A percentile compares a stretch with the other conserved stretches of the same genome.
phyloP scores from a whole-genome alignment of 2,797 vertebrate genomes.

The Helicolenus hilgendorfi region DNA sequence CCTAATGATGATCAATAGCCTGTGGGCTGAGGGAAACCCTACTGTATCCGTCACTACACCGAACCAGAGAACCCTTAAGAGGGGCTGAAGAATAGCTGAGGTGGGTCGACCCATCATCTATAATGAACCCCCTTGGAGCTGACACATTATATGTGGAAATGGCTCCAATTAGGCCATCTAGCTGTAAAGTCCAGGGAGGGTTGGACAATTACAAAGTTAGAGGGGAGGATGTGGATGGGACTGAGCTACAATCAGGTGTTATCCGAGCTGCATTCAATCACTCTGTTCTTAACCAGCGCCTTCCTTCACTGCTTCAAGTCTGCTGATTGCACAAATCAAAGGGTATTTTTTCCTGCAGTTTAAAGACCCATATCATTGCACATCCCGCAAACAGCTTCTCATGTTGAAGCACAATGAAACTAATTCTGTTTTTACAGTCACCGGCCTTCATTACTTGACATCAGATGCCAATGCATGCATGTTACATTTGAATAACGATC shows the following conservation, averaged over 20 bases:
- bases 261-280: constrained; percentile 69
- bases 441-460: not conserved
- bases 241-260: constrained; percentile 54
- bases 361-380: not conserved
- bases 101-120: constrained; percentile 34
- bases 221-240: constrained; percentile 49
- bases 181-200: constrained; percentile 65
- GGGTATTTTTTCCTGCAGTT: constrained; percentile 8
- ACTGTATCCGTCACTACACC: constrained; percentile 56
- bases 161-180: constrained; percentile 83
- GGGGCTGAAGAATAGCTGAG: constrained; percentile 40
- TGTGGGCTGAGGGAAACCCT: constrained; percentile 51
- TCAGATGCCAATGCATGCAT: not conserved
- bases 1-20: constrained; percentile 71
- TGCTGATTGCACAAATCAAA: constrained; percentile 64
- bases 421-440: constrained; percentile 9
- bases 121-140: constrained; percentile 83
- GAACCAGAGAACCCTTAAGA: constrained; percentile 61
- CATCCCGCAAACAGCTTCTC: not conserved
- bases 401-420: constrained; percentile 9
- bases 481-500: not conserved
- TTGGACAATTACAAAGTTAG: constrained; percentile 66
- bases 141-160: constrained; percentile 83
- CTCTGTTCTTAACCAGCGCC: not conserved
- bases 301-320: constrained; percentile 21